Evolutionary conservation across 1,140 invertebrate genomes (phyloP).

Genomic region (Chrysomallon squamiferum): DNA sequence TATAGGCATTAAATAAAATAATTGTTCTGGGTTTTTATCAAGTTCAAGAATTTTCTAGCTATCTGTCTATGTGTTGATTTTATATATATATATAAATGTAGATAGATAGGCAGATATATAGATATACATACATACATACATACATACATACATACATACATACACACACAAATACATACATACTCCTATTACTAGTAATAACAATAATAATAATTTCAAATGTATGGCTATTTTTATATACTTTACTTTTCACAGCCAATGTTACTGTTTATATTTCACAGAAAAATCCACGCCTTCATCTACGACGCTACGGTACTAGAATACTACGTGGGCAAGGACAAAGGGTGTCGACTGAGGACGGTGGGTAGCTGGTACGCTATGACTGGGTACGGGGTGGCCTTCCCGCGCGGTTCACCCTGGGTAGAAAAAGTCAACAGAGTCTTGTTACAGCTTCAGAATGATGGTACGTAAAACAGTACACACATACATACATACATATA

Average conservation of each 20-base stretch:
- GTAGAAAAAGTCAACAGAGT: conserved; percentile 93
- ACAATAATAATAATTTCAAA: too few relatives aligned
- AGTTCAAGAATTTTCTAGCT: too few relatives aligned
- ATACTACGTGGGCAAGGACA: conserved; percentile 94
- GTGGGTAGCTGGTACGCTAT: conserved; percentile 94
- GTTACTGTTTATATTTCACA: too few relatives aligned
- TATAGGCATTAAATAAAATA: too few relatives aligned
- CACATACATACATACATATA: neutral
- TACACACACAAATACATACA: neutral
- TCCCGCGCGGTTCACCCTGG: conserved; percentile 95
- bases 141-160: conserved; percentile 4
- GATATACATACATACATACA: conserved; percentile 8
- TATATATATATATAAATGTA: too few relatives aligned
- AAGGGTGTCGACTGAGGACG: conserved; percentile 93
- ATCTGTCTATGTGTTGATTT: too few relatives aligned
- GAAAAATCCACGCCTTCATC: conserved; percentile 95
- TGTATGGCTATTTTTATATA: too few relatives aligned
- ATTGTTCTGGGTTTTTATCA: too few relatives aligned
- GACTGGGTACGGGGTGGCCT: conserved; percentile 91
- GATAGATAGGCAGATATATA: too few relatives aligned
- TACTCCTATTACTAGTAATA: too few relatives aligned
- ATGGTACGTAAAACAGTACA: conserved; percentile 70
- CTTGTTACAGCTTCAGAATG: conserved; percentile 92
- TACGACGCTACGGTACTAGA: conserved; percentile 98
- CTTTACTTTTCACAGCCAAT: too few relatives aligned